Base-by-base conservation (phyloP, 1,140 invertebrate species). In the Drosophila kanapiae region DNA sequence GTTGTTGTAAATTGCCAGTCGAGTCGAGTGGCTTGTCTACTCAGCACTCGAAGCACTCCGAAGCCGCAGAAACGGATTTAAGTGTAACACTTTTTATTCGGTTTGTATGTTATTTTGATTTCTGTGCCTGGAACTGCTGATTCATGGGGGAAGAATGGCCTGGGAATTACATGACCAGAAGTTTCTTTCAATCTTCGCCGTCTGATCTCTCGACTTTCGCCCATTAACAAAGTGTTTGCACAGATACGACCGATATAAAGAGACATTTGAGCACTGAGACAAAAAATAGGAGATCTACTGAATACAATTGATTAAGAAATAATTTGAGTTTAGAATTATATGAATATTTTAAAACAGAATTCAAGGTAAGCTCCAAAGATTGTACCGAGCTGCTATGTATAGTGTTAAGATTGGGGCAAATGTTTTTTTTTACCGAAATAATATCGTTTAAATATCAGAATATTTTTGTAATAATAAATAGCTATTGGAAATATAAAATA, bases 151-250 rank as follows among this genome's bases (percentile, higher is more conserved):
- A 53, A 72, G 70, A 82, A 86, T 80, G 54, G 60, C 40, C 60
- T 47, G 75, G 29, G 67, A 80, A 60, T 84, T 75, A 75, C 80
- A 79, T 75, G 80, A 78, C 43, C 80, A 79, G 48, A 82, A 82
- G 54, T 77, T 63, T 49, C 70, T 72, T 72, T 71, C 70, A 60
- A 51, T 72, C 68, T 71, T 37, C 10, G 43, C 37, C 45, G n/a
- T 29, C 31, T 70, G 70, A 72, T 72, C 68, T 43, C 40, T 18
- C 40, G 54, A 42, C 72, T 58, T 70, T 42, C 56, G 63, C 75
- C 62, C 51, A 54, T 70, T 59, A 74, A 72, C 53, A 51, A 72
- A 59, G 63, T 69, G 68, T 53, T 71, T 18, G 49, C 42, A 35
- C 42, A 72, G 48, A 65, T 67, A 51, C 56, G 33, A 49, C 40